Evolutionary conservation across 2,797 vertebrate species (phyloP).

Genomic region (Lithobates sylvaticus): DNA sequence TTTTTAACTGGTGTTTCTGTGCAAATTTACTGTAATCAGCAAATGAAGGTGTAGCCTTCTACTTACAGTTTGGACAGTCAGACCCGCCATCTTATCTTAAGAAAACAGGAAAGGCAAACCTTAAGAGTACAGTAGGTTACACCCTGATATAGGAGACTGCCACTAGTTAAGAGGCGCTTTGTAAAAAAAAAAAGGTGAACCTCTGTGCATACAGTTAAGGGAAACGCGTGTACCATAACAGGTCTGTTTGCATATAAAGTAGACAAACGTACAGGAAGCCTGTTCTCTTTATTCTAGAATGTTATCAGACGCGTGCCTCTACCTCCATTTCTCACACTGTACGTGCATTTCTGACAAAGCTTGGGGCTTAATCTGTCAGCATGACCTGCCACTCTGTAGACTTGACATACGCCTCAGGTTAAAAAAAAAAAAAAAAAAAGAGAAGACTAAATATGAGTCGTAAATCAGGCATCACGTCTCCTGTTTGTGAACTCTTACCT

Average conservation of each 20-base stretch:
- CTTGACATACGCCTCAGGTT: conserved; percentile 83
- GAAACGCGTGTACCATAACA: conserved; percentile 18
- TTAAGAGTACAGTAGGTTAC: conserved; percentile 51
- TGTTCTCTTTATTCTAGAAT: conserved; percentile 79
- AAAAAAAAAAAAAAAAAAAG: conserved; percentile 76
- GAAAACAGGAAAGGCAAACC: conserved; percentile 57
- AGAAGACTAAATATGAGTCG: conserved; percentile 67
- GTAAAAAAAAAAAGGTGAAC: conserved; percentile 3
- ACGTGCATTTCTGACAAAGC: conserved; percentile 80
- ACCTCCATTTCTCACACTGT: conserved; percentile 88
- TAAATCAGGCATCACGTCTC: conserved; percentile 54
- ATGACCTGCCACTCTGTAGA: conserved; percentile 82
- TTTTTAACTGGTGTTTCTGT: not conserved
- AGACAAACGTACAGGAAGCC: conserved; percentile 77
- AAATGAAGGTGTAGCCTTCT: conserved; percentile 18
- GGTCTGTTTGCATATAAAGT: conserved; percentile 79
- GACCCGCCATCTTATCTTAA: conserved; percentile 45
- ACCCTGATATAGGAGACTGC: conserved; percentile 50
- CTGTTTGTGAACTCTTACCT: conserved; percentile 56
- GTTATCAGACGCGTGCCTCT: conserved; percentile 88
- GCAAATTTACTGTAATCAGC: not conserved
- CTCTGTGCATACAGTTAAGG: conserved; percentile 33
- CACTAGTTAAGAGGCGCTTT: not conserved
- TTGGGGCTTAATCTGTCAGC: conserved; percentile 78
- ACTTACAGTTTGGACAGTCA: conserved; percentile 18